Percentiles rank a stretch among this genome's conserved stretches.
phyloP scores from a whole-genome alignment of 2,888 invertebrate genomes.

The Lasioglossum leucozonium region DNA sequence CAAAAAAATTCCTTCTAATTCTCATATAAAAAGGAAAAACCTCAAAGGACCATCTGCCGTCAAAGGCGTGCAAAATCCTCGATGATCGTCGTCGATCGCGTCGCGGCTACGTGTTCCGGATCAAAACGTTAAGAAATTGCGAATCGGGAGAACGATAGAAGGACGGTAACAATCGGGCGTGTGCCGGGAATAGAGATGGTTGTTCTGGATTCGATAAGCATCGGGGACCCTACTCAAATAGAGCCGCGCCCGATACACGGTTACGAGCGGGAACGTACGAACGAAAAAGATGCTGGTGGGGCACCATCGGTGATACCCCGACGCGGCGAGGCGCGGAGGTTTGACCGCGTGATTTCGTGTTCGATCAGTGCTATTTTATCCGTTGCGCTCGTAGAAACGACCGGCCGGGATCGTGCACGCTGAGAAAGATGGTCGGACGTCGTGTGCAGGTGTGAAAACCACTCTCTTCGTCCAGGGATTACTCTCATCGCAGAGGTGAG shows the following conservation, averaged over 20 bases:
- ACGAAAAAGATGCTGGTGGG: slow-evolving; percentile 58
- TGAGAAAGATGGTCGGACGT: slow-evolving; percentile 8
- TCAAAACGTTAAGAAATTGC: background rate
- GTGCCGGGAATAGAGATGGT: slow-evolving; percentile 36
- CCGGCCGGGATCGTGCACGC: slow-evolving; percentile 3
- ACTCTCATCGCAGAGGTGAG: slow-evolving; percentile 21
- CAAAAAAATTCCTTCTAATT: no score
- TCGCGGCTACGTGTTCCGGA: background rate
- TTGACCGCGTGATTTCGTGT: slow-evolving; percentile 58
- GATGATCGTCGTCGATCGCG: background rate
- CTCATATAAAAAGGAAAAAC: background rate
- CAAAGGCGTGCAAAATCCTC: background rate
- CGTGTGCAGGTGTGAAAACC: background rate
- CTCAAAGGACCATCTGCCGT: background rate
- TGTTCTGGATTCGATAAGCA: slow-evolving; percentile 52
- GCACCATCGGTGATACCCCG: slow-evolving; percentile 23
- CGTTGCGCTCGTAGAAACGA: slow-evolving; percentile 46
- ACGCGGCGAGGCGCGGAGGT: slow-evolving; percentile 20
- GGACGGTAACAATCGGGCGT: slow-evolving; percentile 21
- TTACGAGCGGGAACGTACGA: background rate
- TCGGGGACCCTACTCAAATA: slow-evolving; percentile 59
- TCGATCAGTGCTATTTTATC: slow-evolving; percentile 66
- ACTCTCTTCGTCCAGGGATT: background rate
- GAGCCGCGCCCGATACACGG: slow-evolving; percentile 32
- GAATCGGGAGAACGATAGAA: background rate